Percentiles rank a stretch among this genome's conserved stretches.
Conservation (phyloP, 2,888 invertebrate species). For the Cylindroiulus punctatus region DNA sequence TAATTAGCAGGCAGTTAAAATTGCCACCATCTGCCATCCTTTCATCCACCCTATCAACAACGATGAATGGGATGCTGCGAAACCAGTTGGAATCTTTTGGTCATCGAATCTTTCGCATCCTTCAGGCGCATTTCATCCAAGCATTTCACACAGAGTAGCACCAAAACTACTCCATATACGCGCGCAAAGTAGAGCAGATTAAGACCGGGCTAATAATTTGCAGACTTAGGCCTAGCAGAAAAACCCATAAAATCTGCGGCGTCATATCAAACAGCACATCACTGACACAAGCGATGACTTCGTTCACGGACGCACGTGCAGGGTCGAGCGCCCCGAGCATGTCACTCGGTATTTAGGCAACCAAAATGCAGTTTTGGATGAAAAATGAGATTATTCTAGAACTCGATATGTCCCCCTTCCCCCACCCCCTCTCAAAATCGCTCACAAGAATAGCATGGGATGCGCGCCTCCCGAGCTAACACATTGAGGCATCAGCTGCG, state of each 20-base stretch:
- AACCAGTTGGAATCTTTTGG: no score
- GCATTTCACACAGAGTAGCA: background rate
- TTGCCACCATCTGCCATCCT: conserved; percentile 2
- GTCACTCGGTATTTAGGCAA: background rate
- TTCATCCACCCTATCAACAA: conserved; percentile 1
- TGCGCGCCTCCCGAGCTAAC: background rate
- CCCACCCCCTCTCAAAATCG: conserved; percentile 29
- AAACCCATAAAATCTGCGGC: conserved; percentile 23
- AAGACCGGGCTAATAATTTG: background rate
- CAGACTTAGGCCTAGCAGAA: background rate
- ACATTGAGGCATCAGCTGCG: background rate
- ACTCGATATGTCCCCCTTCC: conserved; percentile 1
- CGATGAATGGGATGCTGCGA: conserved; percentile 20
- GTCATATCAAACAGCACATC: background rate
- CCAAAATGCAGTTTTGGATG: background rate
- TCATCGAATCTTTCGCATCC: conserved; percentile 2
- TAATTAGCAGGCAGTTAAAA: background rate
- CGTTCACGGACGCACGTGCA: background rate
- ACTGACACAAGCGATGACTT: background rate
- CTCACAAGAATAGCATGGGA: background rate
- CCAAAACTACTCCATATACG: background rate
- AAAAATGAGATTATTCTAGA: background rate
- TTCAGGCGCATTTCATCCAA: background rate
- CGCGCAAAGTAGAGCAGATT: background rate
- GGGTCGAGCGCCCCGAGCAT: background rate